Conservation (phyloP, 2,888 invertebrate genomes). For the Drosophila fungiperda region DNA sequence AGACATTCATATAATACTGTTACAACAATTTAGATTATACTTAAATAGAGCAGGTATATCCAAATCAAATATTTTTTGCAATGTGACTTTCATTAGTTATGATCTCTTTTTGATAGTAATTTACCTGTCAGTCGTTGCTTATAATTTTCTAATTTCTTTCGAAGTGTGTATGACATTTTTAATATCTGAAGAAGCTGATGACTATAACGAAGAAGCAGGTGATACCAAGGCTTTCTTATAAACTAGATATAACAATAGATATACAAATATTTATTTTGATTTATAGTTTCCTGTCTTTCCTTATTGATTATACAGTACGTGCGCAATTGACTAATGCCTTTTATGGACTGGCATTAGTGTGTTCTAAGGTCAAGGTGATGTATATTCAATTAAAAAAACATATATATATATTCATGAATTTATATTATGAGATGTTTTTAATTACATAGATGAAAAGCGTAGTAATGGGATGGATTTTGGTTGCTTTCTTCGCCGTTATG, state of each 20-base stretch:
- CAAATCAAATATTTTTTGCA: background rate
- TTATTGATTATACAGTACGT: background rate
- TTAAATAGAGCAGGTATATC: background rate
- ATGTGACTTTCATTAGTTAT: background rate
- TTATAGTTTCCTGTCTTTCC: background rate
- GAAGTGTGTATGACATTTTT: background rate
- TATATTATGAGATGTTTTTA: background rate
- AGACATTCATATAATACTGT: background rate
- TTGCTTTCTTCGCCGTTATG: slow-evolving; percentile 2
- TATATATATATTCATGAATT: no score
- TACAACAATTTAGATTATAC: background rate
- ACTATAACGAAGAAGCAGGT: slow-evolving; percentile 9
- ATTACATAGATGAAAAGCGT: slow-evolving; percentile 6
- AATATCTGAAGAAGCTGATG: background rate
- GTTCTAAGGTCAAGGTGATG: slow-evolving; percentile 34
- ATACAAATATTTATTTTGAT: background rate
- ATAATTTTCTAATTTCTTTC: background rate
- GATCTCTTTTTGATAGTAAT: slow-evolving; percentile 9
- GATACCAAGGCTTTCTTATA: background rate
- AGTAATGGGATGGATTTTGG: slow-evolving; percentile 16
- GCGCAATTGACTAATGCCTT: slow-evolving; percentile 22
- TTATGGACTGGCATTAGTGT: slow-evolving; percentile 30
- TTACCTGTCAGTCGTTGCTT: slow-evolving; percentile 2
- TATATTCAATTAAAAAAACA: background rate
- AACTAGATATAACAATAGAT: background rate